phyloP scores from a whole-genome alignment of 2,888 invertebrate species.

The Dasysyrphus albostriatus region DNA sequence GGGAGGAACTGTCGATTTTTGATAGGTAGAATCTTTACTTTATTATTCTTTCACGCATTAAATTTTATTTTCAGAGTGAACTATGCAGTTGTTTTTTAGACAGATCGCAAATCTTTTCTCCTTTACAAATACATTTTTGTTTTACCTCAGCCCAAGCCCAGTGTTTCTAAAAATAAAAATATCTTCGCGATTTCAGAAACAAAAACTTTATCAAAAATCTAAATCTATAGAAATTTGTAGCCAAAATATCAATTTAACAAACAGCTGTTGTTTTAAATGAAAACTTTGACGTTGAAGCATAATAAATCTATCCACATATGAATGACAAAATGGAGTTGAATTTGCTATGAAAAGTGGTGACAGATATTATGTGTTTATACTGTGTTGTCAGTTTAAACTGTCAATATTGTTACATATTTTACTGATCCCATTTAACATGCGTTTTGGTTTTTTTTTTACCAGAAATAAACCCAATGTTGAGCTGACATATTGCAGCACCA shows the following conservation, averaged over 20 bases:
- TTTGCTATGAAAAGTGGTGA: background rate
- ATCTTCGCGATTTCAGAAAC: too few relatives aligned
- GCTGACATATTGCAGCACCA: background rate
- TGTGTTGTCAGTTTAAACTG: conserved; percentile 7
- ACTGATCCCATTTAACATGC: background rate
- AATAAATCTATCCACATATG: background rate
- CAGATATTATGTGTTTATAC: background rate
- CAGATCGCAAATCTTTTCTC: too few relatives aligned
- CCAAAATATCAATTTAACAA: too few relatives aligned
- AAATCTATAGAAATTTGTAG: too few relatives aligned
- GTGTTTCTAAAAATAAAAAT: too few relatives aligned
- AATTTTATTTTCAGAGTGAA: too few relatives aligned
- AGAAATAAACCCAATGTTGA: background rate
- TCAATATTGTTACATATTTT: background rate
- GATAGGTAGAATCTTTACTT: background rate
- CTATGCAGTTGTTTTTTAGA: too few relatives aligned
- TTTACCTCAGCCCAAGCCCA: too few relatives aligned
- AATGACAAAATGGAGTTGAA: background rate
- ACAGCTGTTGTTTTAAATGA: background rate
- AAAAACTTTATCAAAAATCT: too few relatives aligned
- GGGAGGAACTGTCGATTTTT: conserved; percentile 3
- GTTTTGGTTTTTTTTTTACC: background rate
- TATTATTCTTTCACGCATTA: too few relatives aligned
- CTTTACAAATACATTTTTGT: too few relatives aligned
- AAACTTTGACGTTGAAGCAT: background rate